Evolutionary conservation across 1,140 invertebrate species (phyloP).

Genomic region (Bombus fervidus): DNA sequence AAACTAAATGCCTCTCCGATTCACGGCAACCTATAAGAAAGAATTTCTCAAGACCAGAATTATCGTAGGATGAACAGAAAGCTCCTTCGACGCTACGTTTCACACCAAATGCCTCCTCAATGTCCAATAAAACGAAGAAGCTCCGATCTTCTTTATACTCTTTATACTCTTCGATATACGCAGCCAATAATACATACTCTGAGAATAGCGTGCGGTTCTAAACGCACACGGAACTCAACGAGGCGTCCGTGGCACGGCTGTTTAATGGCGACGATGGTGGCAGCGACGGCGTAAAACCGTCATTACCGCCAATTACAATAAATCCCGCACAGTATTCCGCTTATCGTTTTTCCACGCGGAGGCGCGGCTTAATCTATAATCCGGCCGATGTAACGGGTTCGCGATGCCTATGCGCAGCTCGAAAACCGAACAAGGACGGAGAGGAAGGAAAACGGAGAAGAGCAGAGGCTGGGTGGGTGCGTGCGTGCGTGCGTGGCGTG

Average conservation of each 20-base stretch:
- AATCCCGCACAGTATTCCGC: slow-evolving; percentile 73
- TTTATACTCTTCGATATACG: not conserved
- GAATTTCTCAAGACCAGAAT: not conserved
- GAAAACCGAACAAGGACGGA: slow-evolving; percentile 9
- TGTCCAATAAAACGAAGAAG: not conserved
- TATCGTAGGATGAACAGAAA: not conserved
- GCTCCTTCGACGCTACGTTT: not conserved
- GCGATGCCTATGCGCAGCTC: slow-evolving; percentile 35
- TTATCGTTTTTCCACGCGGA: slow-evolving; percentile 71
- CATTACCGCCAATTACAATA: slow-evolving; percentile 78
- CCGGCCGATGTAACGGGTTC: slow-evolving; percentile 52
- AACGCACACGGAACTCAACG: not conserved
- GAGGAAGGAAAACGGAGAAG: not conserved
- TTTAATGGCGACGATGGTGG: slow-evolving; percentile 32
- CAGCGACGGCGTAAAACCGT: slow-evolving; percentile 69
- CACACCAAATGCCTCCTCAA: not conserved
- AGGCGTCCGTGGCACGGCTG: not conserved
- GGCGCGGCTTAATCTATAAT: slow-evolving; percentile 71
- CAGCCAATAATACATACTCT: not conserved
- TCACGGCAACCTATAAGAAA: not conserved
- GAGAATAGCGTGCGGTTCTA: not conserved
- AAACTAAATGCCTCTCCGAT: too few species aligned
- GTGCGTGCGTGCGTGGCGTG: not conserved
- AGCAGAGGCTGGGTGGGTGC: not conserved
- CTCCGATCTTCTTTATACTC: not conserved